Evolutionary conservation across 2,888 invertebrate genomes (phyloP), one percentile per base, ranked within the genome.

Genomic region (Torymus tubicola): DNA sequence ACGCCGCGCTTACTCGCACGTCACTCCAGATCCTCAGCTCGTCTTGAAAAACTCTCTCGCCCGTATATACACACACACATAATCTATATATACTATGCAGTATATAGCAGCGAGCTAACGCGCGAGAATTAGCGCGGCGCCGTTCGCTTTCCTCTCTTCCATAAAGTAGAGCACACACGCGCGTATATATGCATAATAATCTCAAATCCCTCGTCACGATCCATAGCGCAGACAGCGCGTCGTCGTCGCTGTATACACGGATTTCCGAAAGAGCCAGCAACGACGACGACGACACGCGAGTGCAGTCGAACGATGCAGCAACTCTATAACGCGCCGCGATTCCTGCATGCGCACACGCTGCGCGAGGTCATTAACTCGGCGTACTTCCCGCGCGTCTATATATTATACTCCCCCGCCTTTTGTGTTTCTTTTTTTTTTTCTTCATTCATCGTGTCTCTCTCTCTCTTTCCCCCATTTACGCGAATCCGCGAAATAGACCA

Each of bases 281-380:
- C 21, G 52, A 55, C 61, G 57, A 21, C 42, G 13, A 11, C 31
- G 31, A 3, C 14, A n/a, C 0, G 57, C 18, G 50, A 18, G 14
- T 2, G n/a, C n/a, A n/a, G n/a, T n/a, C n/a, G 18, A 42, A 11
- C 18, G 14, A 10, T 73, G 31, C 24, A 13, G 67, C 78, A 68
- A 72, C 53, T 4, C 13, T 42, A 4, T 60, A 70, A 79, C 74
- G 69, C 61, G 78, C 65, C 65, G 76, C 70, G 71, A 53, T 75
- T 80, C 75, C 76, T 81, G 69, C 63, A 42, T 42, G n/a, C 21
- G 60, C 21, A 21, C 21, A 21, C 21, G 21, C 21, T 8, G 5
- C 42, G 42, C 60, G 76, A 73, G 80, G 76, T 80, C 78, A 81
- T 81, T 70, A 78, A 73, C 81, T 78, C 69, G 21, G 65, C 67